phyloP scores from a whole-genome alignment of 2,797 vertebrate genomes.

The Lutjanus campechanus region DNA sequence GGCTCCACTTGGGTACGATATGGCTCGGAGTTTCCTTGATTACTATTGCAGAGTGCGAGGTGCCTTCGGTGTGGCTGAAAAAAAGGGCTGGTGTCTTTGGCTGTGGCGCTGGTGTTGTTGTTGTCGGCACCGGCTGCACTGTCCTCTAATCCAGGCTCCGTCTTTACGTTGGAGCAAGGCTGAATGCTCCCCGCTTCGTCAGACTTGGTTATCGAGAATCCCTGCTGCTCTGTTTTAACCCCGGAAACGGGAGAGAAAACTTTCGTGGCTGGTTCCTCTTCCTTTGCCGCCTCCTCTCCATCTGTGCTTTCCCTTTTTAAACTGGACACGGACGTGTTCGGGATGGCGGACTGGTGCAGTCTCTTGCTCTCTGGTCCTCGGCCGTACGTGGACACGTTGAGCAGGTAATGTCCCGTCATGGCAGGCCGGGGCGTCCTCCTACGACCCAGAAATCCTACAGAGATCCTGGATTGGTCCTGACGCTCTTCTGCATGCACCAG shows the following conservation, averaged over 20 bases:
- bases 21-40: constrained; percentile 84
- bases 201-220: constrained; percentile 55
- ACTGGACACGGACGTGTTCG: constrained; percentile 75
- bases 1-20: constrained; percentile 71
- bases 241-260: constrained; percentile 61
- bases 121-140: constrained; percentile 48
- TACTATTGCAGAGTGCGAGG: constrained; percentile 79
- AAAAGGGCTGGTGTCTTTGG: constrained; percentile 87
- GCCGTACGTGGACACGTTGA: constrained; percentile 97
- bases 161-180: constrained; percentile 74
- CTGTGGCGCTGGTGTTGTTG: constrained; percentile 72
- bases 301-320: constrained; percentile 82
- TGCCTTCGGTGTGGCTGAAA: constrained; percentile 86
- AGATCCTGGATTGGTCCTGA: constrained; percentile 85
- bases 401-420: constrained; percentile 97
- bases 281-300: constrained; percentile 71
- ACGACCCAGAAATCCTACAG: constrained; percentile 90
- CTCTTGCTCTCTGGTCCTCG: constrained; percentile 91
- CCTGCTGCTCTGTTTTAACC: constrained; percentile 83
- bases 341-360: constrained; percentile 78
- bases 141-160: constrained; percentile 75
- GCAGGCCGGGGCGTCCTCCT: constrained; percentile 92
- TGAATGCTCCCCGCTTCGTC: constrained; percentile 48
- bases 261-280: constrained; percentile 52
- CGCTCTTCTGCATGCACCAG: constrained; percentile 78